Conservation (phyloP, 2,113 vertebrate genomes). For the Caloenas nicobarica region DNA sequence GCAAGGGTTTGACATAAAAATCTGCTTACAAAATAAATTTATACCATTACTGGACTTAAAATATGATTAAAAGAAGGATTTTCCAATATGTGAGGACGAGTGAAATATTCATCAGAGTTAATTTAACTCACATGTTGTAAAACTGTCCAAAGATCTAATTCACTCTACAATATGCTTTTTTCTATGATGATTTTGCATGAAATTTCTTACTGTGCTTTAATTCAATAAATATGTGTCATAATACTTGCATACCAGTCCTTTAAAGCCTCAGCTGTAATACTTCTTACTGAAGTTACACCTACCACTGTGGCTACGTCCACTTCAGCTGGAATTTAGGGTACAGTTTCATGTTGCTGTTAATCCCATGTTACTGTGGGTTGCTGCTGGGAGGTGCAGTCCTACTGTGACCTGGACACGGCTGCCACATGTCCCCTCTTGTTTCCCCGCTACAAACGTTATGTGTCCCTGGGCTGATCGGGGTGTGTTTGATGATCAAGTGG, state of each 20-base stretch:
- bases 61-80: neutral
- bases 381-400: neutral
- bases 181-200: neutral
- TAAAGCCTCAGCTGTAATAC: neutral
- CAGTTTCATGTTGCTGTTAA: neutral
- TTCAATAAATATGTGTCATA: neutral
- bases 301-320: neutral
- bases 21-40: neutral
- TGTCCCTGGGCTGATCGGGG: accelerated
- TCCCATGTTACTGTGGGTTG: neutral
- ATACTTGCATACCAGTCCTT: neutral
- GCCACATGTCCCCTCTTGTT: accelerated
- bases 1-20: neutral
- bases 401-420: accelerated
- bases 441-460: neutral
- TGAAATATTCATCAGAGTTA: neutral
- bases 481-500: neutral
- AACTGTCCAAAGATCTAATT: neutral
- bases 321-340: neutral
- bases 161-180: neutral
- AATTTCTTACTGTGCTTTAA: neutral
- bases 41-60: neutral
- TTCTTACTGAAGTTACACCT: neutral
- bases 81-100: neutral
- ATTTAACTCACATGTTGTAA: neutral